Evolutionary conservation across 2,113 vertebrate species (phyloP).

Genomic region (Cyanistes caeruleus): DNA sequence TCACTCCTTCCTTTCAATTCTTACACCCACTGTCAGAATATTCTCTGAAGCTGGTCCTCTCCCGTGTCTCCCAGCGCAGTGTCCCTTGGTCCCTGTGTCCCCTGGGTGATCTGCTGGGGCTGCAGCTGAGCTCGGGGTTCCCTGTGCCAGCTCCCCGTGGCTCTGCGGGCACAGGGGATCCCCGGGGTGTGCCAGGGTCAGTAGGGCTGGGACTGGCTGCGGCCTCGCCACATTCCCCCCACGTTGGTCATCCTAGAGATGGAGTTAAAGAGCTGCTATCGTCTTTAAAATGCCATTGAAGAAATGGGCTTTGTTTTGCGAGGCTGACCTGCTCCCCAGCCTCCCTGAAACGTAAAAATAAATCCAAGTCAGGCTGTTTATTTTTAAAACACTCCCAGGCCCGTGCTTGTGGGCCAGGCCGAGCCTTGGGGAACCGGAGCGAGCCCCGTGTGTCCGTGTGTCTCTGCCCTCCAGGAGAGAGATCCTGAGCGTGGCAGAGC

Average conservation of each 20-base stretch:
- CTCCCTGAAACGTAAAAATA: slow-evolving; percentile 40
- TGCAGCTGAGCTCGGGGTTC: neutral
- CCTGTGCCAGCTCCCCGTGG: accelerated
- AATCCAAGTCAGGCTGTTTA: slow-evolving; percentile 5
- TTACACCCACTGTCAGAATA: neutral
- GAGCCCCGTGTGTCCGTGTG: accelerated
- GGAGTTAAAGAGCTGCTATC: slow-evolving; percentile 10
- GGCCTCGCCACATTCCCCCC: neutral
- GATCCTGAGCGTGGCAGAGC: accelerated
- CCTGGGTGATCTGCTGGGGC: neutral
- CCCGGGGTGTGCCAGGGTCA: neutral
- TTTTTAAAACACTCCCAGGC: neutral
- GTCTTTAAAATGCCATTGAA: slow-evolving; percentile 34
- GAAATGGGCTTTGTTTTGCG: neutral
- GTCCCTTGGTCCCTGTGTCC: neutral
- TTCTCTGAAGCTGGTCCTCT: neutral
- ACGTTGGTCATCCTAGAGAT: neutral
- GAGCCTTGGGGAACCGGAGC: neutral
- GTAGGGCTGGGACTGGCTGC: neutral
- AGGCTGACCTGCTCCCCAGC: neutral
- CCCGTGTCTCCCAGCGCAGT: neutral
- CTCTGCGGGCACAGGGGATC: neutral
- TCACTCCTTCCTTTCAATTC: neutral
- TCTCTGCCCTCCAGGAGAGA: neutral
- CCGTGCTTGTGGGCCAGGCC: neutral